phyloP scores from a whole-genome alignment of 2,113 vertebrate species.

The Phrynocephalus versicolor region DNA sequence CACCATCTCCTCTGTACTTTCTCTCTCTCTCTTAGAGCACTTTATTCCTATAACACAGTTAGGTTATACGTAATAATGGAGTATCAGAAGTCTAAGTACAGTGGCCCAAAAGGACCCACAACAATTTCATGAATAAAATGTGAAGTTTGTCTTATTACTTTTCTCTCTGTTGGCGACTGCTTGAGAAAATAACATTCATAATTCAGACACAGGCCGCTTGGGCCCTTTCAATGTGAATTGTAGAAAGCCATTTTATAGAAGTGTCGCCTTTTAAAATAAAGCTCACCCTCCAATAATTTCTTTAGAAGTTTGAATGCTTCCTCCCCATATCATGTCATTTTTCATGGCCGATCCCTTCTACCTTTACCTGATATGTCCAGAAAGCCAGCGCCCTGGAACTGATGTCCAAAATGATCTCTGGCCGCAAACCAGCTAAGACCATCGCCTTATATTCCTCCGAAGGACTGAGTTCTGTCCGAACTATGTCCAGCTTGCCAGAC shows the following conservation, averaged over 20 bases:
- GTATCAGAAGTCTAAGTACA: neutral
- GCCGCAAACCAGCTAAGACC: conserved; percentile 84
- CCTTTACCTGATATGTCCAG: conserved; percentile 88
- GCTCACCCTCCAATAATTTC: neutral
- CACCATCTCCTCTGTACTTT: neutral
- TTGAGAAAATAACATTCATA: neutral
- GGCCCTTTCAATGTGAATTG: neutral
- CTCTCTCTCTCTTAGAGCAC: neutral
- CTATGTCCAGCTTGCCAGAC: conserved; percentile 87
- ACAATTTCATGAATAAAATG: neutral
- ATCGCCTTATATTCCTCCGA: conserved; percentile 90
- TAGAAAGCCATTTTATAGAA: neutral
- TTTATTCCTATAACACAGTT: neutral
- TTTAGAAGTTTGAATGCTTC: neutral
- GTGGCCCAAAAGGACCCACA: neutral
- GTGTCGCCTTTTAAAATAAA: neutral
- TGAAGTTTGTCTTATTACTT: neutral
- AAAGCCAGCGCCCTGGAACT: conserved; percentile 84
- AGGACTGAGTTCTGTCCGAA: conserved; percentile 84
- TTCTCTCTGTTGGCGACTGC: neutral
- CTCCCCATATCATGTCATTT: neutral
- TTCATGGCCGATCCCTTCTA: neutral
- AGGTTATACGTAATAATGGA: neutral
- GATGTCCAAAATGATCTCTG: conserved; percentile 86
- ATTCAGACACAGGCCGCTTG: neutral